These are phyloP conservation scores for Eulimnadia texana DNA, from an alignment of 1,140 invertebrate species.

Conservation along the genomic window DNA sequence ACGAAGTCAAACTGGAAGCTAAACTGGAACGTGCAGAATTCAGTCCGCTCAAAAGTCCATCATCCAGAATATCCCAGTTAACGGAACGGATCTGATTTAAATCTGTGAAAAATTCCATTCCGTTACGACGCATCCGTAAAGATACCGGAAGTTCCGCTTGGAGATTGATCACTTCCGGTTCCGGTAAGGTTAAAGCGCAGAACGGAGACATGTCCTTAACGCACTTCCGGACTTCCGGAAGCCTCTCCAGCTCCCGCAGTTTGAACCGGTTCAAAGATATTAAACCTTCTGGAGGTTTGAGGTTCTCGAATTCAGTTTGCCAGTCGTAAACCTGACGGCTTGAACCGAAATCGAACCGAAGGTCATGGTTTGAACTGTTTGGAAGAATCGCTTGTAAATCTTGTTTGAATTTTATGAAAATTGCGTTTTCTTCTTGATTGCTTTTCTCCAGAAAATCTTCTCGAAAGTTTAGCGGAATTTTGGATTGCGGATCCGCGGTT, in stretches of 20 bases:
- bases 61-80: background rate
- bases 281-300: background rate
- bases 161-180: background rate
- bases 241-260: background rate
- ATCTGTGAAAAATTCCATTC: background rate
- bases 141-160: background rate
- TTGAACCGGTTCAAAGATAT: background rate
- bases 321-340: background rate
- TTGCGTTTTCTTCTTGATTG: background rate
- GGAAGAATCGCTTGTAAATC: background rate
- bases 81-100: background rate
- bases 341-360: too few species aligned
- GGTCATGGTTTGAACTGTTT: background rate
- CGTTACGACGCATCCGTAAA: background rate
- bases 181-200: background rate
- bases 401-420: background rate
- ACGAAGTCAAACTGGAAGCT: background rate
- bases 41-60: background rate
- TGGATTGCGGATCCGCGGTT: background rate
- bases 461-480: background rate
- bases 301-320: background rate
- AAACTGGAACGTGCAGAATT: background rate
- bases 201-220: background rate
- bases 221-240: background rate
- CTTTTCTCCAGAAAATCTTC: background rate